These are phyloP conservation scores for Spodoptera litura DNA, from an alignment of 1,140 invertebrate genomes.

Conservation along the genomic window DNA sequence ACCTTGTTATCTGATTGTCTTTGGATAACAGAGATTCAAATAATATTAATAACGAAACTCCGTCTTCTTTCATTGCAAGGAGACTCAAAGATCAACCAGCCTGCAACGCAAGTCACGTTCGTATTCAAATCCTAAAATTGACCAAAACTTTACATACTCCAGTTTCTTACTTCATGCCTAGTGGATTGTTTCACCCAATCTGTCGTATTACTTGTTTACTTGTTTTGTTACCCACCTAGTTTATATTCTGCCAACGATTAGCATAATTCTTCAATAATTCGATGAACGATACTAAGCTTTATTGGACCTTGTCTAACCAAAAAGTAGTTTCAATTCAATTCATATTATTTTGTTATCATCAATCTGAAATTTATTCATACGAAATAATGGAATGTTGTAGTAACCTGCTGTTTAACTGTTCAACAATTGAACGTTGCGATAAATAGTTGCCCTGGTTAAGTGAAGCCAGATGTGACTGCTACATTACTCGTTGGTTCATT, in stretches of 20 bases:
- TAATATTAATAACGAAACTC: too few relatives aligned
- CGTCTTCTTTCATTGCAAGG: too few relatives aligned
- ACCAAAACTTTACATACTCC: background rate
- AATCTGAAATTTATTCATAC: conserved; percentile 26
- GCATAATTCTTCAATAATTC: conserved; percentile 63
- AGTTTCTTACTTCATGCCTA: background rate
- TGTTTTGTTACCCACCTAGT: conserved; percentile 51
- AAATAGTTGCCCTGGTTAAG: too few relatives aligned
- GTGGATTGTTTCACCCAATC: conserved; percentile 53
- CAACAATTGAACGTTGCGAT: background rate
- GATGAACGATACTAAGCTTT: conserved; percentile 48
- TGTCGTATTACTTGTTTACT: conserved; percentile 56
- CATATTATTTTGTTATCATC: conserved; percentile 2
- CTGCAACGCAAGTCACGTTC: too few relatives aligned
- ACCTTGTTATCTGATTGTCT: too few relatives aligned
- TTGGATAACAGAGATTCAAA: too few relatives aligned
- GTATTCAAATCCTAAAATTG: too few relatives aligned
- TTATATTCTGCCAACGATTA: conserved; percentile 59
- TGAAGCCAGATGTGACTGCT: too few relatives aligned
- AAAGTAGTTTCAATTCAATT: conserved; percentile 37
- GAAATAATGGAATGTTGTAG: conserved; percentile 2
- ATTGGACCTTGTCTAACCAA: conserved; percentile 27
- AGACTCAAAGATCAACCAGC: too few relatives aligned
- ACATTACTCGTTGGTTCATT: too few relatives aligned
- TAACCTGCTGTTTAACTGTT: conserved; percentile 2